These are phyloP conservation scores for Boulengeromyrus knoepffleri DNA, from an alignment of 2,113 vertebrate genomes.

Conservation along the genomic window DNA sequence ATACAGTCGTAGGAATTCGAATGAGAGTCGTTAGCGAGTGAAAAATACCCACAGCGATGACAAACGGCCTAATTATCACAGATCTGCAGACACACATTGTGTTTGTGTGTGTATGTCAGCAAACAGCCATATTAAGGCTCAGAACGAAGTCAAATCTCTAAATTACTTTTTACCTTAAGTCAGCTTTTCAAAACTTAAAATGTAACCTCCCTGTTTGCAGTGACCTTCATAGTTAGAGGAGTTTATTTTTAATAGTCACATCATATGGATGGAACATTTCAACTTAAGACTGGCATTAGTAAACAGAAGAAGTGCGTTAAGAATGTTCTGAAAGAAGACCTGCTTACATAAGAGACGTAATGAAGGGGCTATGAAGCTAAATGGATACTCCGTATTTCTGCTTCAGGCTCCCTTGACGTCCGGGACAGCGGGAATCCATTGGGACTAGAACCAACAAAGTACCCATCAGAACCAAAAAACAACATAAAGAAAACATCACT, in stretches of 20 bases:
- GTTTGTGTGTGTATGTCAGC: not conserved
- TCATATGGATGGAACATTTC: not conserved
- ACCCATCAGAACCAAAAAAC: not conserved
- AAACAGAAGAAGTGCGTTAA: not conserved
- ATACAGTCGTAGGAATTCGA: not conserved
- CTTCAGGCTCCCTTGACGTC: not conserved
- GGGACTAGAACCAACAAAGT: not conserved
- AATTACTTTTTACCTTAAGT: not conserved
- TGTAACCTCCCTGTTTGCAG: not conserved
- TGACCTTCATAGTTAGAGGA: not conserved
- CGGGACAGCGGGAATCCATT: not conserved
- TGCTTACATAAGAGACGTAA: not conserved
- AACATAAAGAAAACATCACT: not conserved
- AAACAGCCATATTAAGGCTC: not conserved
- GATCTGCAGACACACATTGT: not conserved
- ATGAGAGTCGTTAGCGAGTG: not conserved
- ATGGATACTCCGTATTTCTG: not conserved
- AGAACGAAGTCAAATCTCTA: not conserved
- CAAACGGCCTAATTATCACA: not conserved
- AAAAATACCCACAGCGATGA: not conserved
- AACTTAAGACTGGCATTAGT: not conserved
- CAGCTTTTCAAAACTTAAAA: not conserved
- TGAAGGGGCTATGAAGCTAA: not conserved
- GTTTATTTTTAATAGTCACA: not conserved
- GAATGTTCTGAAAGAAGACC: not conserved